A percentile compares a stretch with the other conserved stretches of the same genome.
phyloP scores from a whole-genome alignment of 2,797 vertebrate species.

The Sebastes ruberrimus region DNA sequence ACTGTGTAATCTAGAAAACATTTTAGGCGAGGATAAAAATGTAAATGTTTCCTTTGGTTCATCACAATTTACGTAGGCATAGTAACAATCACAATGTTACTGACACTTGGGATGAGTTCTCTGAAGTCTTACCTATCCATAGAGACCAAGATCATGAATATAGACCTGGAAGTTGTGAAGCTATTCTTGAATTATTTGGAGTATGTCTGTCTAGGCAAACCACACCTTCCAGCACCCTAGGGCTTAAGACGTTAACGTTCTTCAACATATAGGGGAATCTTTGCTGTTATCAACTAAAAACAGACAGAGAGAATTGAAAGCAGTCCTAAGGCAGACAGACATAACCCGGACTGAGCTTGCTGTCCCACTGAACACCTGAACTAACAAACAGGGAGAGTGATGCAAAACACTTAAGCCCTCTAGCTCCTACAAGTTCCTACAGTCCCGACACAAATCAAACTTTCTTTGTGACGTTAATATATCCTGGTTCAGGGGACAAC shows the following conservation, averaged over 20 bases:
- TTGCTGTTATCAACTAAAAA: background rate
- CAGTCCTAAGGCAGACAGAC: background rate
- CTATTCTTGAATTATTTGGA: too few species aligned
- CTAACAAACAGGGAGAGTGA: background rate
- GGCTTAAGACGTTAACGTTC: background rate
- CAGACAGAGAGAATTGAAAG: background rate
- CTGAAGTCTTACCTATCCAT: too few species aligned
- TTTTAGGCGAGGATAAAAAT: too few species aligned
- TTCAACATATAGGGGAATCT: background rate
- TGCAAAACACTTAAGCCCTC: background rate
- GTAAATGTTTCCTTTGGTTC: too few species aligned
- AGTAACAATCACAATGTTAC: too few species aligned
- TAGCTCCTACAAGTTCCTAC: background rate
- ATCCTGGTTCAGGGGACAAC: conserved; percentile 35
- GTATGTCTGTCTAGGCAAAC: too few species aligned
- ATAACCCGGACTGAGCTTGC: background rate
- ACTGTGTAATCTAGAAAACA: too few species aligned
- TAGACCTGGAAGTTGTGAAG: too few species aligned
- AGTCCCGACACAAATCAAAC: background rate
- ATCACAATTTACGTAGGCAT: too few species aligned
- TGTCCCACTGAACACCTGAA: background rate
- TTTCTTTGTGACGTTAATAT: background rate
- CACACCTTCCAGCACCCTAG: too few species aligned
- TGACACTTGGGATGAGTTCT: too few species aligned
- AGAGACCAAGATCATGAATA: too few species aligned